These are phyloP conservation scores for Ichneumoninae sp. DNA, from an alignment of 2,888 invertebrate species.

Conservation along the genomic window DNA sequence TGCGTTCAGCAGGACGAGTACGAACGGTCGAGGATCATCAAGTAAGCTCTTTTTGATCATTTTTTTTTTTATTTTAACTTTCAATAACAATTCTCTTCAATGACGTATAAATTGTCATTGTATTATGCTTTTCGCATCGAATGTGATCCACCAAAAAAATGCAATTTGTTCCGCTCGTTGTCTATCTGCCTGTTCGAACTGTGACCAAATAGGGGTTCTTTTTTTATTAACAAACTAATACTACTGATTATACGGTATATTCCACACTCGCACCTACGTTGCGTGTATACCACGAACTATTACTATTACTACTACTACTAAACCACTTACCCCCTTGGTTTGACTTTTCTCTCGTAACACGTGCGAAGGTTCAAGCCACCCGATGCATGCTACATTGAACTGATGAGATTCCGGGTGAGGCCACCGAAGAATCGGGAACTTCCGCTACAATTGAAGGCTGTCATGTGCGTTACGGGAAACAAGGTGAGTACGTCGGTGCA, in stretches of 20 bases:
- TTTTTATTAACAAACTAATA: constrained; percentile 25
- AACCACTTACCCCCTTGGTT: constrained; percentile 45
- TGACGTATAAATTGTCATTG: constrained; percentile 2
- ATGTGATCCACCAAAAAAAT: constrained; percentile 27
- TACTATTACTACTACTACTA: constrained; percentile 28
- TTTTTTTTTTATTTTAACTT: background rate
- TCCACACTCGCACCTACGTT: constrained; percentile 14
- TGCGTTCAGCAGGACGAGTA: constrained; percentile 97
- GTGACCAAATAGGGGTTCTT: background rate
- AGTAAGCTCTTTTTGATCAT: constrained; percentile 85
- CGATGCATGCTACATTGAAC: constrained; percentile 98
- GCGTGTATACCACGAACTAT: constrained; percentile 17
- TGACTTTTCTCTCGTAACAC: constrained; percentile 64
- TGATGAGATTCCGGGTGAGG: constrained; percentile 97
- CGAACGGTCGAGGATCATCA: constrained; percentile 92
- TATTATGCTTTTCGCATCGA: constrained; percentile 45
- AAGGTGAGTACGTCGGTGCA: constrained; percentile 86
- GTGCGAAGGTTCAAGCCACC: constrained; percentile 94
- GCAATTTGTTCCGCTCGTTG: constrained; percentile 19
- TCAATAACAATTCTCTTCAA: background rate
- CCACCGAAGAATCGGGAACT: constrained; percentile 98
- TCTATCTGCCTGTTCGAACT: constrained; percentile 21
- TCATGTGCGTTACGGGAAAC: constrained; percentile 94
- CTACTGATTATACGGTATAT: constrained; percentile 1
- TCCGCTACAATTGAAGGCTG: constrained; percentile 96